phyloP scores from a whole-genome alignment of 2,113 vertebrate species.

The Campylomormyrus tamandua region DNA sequence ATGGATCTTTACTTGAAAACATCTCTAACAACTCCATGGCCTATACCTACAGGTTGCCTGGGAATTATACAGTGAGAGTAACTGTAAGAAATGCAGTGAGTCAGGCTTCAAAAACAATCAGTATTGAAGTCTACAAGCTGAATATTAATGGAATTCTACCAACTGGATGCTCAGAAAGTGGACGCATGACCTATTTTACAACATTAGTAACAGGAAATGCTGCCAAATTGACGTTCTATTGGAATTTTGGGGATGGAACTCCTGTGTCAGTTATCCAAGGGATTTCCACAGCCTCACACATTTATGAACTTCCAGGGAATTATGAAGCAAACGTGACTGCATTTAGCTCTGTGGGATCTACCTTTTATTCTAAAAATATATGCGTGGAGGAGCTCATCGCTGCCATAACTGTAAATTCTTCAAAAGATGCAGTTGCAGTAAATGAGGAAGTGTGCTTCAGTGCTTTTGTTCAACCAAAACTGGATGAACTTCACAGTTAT shows the following conservation, averaged over 20 bases:
- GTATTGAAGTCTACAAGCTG: constrained; percentile 48
- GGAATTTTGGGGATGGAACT: constrained; percentile 60
- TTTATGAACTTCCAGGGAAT: constrained; percentile 43
- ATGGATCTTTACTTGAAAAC: constrained; percentile 45
- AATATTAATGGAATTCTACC: constrained; percentile 48
- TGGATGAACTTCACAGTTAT: constrained; percentile 34
- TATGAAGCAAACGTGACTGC: constrained; percentile 49
- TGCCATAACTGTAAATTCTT: constrained; percentile 35
- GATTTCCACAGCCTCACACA: constrained; percentile 42
- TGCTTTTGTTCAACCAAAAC: constrained; percentile 42
- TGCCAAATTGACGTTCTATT: constrained; percentile 48
- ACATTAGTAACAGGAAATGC: constrained; percentile 46
- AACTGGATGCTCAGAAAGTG: constrained; percentile 41
- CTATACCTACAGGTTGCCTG: constrained; percentile 51
- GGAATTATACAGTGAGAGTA: constrained; percentile 53
- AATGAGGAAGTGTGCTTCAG: constrained; percentile 49
- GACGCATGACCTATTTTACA: constrained; percentile 32
- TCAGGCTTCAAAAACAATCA: constrained; percentile 34
- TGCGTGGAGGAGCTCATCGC: constrained; percentile 51
- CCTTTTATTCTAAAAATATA: constrained; percentile 37
- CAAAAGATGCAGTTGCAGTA: constrained; percentile 33
- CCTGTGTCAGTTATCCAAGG: constrained; percentile 35
- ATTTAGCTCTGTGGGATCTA: constrained; percentile 36
- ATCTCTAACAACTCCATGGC: constrained; percentile 36
- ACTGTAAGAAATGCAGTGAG: constrained; percentile 51